Percentiles rank a stretch among this genome's conserved stretches.
phyloP scores from a whole-genome alignment of 2,113 vertebrate genomes.

The Perognathus longimembris region DNA sequence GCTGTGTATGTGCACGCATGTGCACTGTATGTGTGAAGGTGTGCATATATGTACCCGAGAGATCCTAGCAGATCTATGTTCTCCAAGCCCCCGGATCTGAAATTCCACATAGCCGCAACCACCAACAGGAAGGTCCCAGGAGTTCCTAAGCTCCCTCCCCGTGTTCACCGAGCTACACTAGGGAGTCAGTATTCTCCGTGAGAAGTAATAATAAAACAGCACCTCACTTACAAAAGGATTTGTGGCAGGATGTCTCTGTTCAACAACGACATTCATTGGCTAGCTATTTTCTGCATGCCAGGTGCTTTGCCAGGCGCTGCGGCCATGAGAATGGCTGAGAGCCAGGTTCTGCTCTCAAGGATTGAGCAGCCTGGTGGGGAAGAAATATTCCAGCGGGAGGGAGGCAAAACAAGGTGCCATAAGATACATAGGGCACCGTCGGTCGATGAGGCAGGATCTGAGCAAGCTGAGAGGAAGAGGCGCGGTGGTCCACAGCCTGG shows the following conservation, averaged over 20 bases:
- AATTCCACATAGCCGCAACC: neutral
- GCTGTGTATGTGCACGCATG: too few species aligned
- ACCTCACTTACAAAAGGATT: neutral
- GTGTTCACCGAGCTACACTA: neutral
- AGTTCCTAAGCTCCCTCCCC: neutral
- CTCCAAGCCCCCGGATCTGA: neutral
- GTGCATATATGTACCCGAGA: too few species aligned
- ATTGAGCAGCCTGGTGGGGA: neutral
- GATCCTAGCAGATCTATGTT: neutral
- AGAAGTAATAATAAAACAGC: neutral
- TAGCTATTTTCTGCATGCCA: neutral
- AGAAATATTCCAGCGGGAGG: neutral
- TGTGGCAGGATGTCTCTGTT: neutral
- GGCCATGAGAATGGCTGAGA: neutral
- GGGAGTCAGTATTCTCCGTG: neutral
- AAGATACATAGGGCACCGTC: neutral
- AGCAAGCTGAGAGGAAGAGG: neutral
- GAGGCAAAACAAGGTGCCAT: neutral
- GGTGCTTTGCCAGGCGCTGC: conserved; percentile 27
- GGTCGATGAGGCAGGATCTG: neutral
- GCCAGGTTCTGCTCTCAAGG: conserved; percentile 50
- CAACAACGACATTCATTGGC: neutral
- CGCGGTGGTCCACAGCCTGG: neutral
- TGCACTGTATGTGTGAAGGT: neutral
- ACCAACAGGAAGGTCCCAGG: neutral